Percentiles rank a stretch among this genome's conserved stretches.
These are phyloP conservation scores for Muntiacus muntjak DNA, from an alignment of 2,113 vertebrate species.

Conservation along the genomic window DNA sequence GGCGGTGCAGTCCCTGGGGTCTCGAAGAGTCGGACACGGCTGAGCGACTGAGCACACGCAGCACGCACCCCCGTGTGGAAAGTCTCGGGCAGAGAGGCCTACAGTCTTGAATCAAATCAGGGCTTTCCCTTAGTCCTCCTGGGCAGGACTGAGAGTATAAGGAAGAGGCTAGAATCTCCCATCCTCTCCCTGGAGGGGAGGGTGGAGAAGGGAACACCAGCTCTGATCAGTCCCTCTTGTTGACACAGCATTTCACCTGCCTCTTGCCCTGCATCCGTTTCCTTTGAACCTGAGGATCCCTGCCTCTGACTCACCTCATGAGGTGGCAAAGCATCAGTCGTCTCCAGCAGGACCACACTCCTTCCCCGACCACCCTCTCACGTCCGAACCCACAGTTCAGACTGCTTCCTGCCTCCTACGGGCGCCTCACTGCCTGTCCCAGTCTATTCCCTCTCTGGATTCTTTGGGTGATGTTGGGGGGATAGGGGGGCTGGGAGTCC, in stretches of 20 bases:
- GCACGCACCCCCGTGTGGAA: background rate
- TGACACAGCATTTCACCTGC: background rate
- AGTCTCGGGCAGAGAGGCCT: background rate
- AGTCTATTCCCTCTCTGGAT: background rate
- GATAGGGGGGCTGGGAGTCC: background rate
- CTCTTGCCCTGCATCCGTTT: background rate
- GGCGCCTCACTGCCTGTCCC: background rate
- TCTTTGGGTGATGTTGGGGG: background rate
- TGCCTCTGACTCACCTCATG: background rate
- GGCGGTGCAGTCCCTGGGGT: background rate
- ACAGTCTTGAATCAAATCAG: too few relatives aligned
- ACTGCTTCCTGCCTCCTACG: too few relatives aligned
- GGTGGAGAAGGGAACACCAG: background rate
- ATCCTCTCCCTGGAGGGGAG: background rate
- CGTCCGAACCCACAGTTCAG: rapidly evolving
- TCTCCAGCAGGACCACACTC: background rate
- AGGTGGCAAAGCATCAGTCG: background rate
- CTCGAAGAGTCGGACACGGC: background rate
- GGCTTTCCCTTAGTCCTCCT: background rate
- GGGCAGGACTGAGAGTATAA: background rate
- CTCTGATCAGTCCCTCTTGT: background rate
- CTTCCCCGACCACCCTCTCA: background rate
- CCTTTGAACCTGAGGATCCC: background rate
- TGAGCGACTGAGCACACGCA: background rate
- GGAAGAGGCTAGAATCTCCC: background rate